Percentiles rank a stretch among this genome's conserved stretches.
Evolutionary conservation across 2,113 vertebrate species (phyloP).

Genomic region (Hippoglossus stenolepis): DNA sequence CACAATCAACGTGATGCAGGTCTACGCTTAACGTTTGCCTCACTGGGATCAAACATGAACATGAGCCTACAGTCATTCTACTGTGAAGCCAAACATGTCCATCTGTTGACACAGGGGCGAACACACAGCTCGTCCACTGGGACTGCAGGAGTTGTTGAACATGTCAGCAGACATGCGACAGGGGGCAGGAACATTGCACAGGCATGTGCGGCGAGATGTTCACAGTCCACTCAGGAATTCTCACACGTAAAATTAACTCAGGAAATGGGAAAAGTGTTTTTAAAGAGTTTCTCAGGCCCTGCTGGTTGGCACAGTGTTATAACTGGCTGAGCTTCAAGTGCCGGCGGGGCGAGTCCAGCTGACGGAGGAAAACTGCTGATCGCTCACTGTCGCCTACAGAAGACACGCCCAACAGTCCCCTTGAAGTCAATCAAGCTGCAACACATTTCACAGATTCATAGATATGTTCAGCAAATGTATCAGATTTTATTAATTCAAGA

Average conservation of each 20-base stretch:
- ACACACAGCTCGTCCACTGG: slow-evolving; percentile 3
- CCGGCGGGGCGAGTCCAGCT: neutral
- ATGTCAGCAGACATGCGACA: slow-evolving; percentile 28
- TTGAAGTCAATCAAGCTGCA: too few relatives aligned
- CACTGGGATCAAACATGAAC: neutral
- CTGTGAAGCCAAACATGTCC: neutral
- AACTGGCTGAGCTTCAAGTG: slow-evolving; percentile 21
- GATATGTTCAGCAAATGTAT: too few relatives aligned
- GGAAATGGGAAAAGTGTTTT: slow-evolving; percentile 67
- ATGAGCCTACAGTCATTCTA: neutral
- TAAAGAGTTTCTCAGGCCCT: slow-evolving; percentile 49
- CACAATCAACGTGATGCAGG: neutral
- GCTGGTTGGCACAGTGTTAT: neutral
- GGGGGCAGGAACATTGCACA: slow-evolving; percentile 14
- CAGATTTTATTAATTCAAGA: neutral
- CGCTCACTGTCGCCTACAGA: neutral
- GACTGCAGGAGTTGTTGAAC: slow-evolving; percentile 17
- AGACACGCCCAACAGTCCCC: neutral
- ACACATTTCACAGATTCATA: too few relatives aligned
- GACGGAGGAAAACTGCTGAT: neutral
- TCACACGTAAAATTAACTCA: slow-evolving; percentile 45
- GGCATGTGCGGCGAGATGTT: slow-evolving; percentile 4
- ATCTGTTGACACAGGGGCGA: slow-evolving; percentile 11
- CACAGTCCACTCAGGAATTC: slow-evolving; percentile 30
- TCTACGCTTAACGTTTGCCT: neutral